Evolutionary conservation across 35 echinoderm and acorn worm genomes (phyloP).

Genomic region (Nesometra sesokonis): DNA sequence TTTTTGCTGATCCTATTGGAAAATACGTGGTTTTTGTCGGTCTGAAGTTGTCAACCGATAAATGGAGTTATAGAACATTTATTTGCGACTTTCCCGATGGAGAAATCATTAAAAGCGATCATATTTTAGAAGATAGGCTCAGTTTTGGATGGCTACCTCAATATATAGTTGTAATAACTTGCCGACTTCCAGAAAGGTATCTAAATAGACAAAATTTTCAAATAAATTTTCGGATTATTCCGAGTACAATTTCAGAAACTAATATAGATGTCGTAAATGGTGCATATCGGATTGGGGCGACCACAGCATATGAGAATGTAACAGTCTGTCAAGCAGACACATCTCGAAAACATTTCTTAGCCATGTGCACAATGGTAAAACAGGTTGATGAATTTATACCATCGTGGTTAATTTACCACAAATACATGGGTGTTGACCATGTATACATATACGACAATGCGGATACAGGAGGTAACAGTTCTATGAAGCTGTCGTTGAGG

Average conservation of each 20-base stretch:
- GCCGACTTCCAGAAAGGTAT: conserved; percentile 25
- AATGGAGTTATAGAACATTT: conserved; percentile 32
- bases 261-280: neutral
- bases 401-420: conserved; percentile 55
- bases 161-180: conserved; percentile 52
- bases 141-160: conserved; percentile 49
- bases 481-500: conserved; percentile 27
- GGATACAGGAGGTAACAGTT: conserved; percentile 14
- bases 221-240: conserved; percentile 43
- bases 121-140: conserved; percentile 33
- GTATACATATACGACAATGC: conserved; percentile 81
- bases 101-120: conserved; percentile 21
- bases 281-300: conserved; percentile 8
- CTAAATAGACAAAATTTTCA: conserved; percentile 6
- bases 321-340: conserved; percentile 55
- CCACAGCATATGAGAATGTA: conserved; percentile 39
- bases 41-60: conserved; percentile 15
- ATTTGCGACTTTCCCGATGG: conserved; percentile 40
- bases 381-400: conserved; percentile 49
- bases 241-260: neutral
- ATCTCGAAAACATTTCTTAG: conserved; percentile 21
- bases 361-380: conserved; percentile 65
- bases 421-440: conserved; percentile 47
- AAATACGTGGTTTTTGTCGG: conserved; percentile 33
- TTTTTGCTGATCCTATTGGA: conserved; percentile 23